Evolutionary conservation across 2,797 vertebrate species (phyloP), one percentile per base, ranked within the genome.

Genomic region (Dryobates pubescens): DNA sequence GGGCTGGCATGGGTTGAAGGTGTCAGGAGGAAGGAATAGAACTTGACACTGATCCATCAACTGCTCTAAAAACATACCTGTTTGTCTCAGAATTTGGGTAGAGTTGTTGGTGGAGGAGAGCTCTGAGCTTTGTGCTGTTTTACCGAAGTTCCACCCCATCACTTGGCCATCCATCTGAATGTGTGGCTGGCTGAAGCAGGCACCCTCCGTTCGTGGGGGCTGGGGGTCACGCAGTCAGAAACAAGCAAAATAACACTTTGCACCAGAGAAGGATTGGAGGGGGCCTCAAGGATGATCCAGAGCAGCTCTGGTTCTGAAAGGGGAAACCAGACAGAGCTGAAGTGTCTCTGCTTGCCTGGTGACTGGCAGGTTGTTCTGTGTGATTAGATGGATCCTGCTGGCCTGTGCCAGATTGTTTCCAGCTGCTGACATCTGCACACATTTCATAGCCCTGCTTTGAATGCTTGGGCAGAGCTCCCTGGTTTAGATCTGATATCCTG

Each of bases 21-120:
- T 58, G 74, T 30, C 27, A n/a, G 34, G 62, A 63, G 22, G 43
- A 24, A 47, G 17, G 59, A 62, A 19, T 30, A 51, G 62, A 95
- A 70, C 18, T 9, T 0, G 0, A 5, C 0, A 1, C 17, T 64
- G 56, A 22, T 19, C 32, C 26, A 7, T 4, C 2, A 82, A 26
- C 41, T 3, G 1, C 26, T 75, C 3, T 5, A 22, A 56, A 45
- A n/a, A 29, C 4, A 5, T 23, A 18, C 1, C 19, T 61, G 38
- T 56, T 65, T 4, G 4, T 71, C 56, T 81, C 15, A 23, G 19
- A 56, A 51, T 17, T 23, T 38, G 13, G 26, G 3, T 49, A 43
- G 24, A 65, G 15, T 3, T 10, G 19, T 7, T 49, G 16, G 12
- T 6, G 0, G 6, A 15, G 10, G 9, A 30, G 41, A 23, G 14